Conservation (phyloP, 2,113 vertebrate species). For the Coreoperca whiteheadi region DNA sequence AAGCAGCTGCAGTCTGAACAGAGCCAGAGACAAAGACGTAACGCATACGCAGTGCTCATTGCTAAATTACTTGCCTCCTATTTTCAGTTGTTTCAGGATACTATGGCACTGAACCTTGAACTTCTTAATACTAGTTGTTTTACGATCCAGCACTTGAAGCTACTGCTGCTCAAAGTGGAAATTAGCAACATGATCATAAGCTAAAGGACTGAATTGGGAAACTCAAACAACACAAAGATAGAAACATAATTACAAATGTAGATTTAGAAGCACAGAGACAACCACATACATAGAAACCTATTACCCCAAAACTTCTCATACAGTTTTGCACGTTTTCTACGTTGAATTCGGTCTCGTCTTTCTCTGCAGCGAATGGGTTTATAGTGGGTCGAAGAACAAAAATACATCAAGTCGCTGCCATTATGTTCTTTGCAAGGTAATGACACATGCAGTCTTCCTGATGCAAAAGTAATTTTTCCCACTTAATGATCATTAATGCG, state of each 20-base stretch:
- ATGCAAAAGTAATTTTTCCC: constrained; percentile 45
- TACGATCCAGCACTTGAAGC: not conserved
- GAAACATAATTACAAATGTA: not conserved
- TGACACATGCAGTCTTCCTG: constrained; percentile 22
- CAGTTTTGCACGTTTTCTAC: not conserved
- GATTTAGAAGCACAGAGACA: not conserved
- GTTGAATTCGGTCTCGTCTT: not conserved
- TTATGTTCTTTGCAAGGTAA: constrained; percentile 29
- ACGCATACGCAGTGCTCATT: not conserved
- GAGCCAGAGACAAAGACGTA: not conserved
- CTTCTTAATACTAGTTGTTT: not conserved
- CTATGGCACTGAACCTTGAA: not conserved
- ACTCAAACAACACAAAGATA: not conserved
- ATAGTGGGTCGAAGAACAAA: not conserved
- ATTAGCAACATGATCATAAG: not conserved
- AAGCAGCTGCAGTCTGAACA: constrained; percentile 37
- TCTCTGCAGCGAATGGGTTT: not conserved
- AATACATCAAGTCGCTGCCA: not conserved
- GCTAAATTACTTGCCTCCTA: not conserved
- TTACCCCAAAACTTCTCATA: not conserved
- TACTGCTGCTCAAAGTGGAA: not conserved
- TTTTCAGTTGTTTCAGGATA: not conserved
- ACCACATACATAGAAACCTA: not conserved
- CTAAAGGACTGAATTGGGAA: not conserved
- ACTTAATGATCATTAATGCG: constrained; percentile 40